Evolutionary conservation across 2,888 invertebrate species (phyloP).

Genomic region (Ectemnius cavifrons): DNA sequence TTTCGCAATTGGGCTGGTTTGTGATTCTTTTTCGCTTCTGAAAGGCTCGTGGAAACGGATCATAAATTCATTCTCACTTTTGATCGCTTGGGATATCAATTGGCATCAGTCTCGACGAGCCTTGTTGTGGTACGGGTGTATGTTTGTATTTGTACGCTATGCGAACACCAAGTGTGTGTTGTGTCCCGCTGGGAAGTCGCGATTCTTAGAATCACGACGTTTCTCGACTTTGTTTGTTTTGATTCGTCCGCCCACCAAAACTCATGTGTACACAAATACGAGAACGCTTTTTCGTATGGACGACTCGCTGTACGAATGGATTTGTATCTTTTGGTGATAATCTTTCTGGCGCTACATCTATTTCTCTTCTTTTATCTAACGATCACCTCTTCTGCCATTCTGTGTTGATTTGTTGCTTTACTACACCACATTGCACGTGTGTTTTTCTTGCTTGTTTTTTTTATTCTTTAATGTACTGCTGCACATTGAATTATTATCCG

Average conservation of each 20-base stretch:
- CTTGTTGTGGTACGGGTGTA: neutral
- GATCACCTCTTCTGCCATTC: too few relatives aligned
- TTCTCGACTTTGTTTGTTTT: too few relatives aligned
- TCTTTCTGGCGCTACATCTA: neutral
- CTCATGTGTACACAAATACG: too few relatives aligned
- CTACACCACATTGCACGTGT: neutral
- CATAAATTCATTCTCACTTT: neutral
- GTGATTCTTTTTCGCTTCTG: constrained; percentile 26
- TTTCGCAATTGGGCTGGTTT: constrained; percentile 16
- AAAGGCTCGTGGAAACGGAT: constrained; percentile 19
- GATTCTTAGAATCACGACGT: too few relatives aligned
- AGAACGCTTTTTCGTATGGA: neutral
- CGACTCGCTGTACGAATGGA: neutral
- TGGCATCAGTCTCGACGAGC: constrained; percentile 14
- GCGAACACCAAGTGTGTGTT: constrained; percentile 2
- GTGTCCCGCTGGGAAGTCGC: too few relatives aligned
- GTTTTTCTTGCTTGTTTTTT: neutral
- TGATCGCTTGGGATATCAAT: neutral
- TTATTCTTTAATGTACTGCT: neutral
- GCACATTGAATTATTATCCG: too few relatives aligned
- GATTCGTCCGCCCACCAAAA: neutral
- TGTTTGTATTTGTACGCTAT: constrained; percentile 17
- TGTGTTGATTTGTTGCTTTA: neutral
- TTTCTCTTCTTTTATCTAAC: too few relatives aligned
- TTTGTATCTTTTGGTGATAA: too few relatives aligned